These are phyloP conservation scores for Sinodicranocentrus sp. DNA, from an alignment of 2,888 invertebrate genomes.

Conservation along the genomic window DNA sequence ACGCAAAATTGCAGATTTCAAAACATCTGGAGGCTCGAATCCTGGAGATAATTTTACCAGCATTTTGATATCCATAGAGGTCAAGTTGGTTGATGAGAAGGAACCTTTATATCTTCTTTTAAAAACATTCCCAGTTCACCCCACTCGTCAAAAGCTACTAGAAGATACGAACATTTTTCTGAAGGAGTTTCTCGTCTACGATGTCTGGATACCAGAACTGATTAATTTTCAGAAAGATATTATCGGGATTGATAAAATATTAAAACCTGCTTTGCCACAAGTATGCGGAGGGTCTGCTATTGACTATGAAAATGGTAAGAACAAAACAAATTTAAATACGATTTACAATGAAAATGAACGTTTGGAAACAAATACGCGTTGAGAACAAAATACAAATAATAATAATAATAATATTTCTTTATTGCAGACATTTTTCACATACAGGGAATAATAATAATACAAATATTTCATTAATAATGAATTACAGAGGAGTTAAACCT, in stretches of 20 bases:
- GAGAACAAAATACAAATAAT: too few species aligned
- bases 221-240: constrained; percentile 55
- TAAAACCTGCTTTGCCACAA: constrained; percentile 59
- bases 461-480: background rate
- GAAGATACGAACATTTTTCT: constrained; percentile 66
- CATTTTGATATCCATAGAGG: constrained; percentile 57
- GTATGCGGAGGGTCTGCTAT: constrained; percentile 54
- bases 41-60: constrained; percentile 69
- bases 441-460: too few species aligned
- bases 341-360: background rate
- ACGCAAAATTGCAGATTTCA: constrained; percentile 37
- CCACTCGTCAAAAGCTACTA: constrained; percentile 65
- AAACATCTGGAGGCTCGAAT: constrained; percentile 39
- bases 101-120: constrained; percentile 58
- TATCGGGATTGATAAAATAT: background rate
- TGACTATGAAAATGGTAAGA: constrained; percentile 51
- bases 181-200: constrained; percentile 69
- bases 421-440: too few species aligned
- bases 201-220: constrained; percentile 64
- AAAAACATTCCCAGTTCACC: constrained; percentile 67
- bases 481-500: background rate
- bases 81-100: constrained; percentile 1
- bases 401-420: too few species aligned
- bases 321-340: background rate
- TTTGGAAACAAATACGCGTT: background rate